A percentile compares a stretch with the other conserved stretches of the same genome.
These are phyloP conservation scores for Ochropleura plecta DNA, from an alignment of 2,888 invertebrate species.

Conservation along the genomic window DNA sequence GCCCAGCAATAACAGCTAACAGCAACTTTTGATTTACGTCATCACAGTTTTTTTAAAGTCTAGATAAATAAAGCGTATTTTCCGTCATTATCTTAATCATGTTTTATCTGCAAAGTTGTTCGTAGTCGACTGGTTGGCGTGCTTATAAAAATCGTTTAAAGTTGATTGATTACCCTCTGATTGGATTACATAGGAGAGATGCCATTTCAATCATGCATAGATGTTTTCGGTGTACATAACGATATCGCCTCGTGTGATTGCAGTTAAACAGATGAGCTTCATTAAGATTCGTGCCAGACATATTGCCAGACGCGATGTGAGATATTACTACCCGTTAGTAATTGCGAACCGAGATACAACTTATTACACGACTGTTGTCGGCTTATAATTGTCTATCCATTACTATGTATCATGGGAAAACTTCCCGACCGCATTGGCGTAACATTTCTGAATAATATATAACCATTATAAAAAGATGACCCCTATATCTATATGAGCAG, in stretches of 20 bases:
- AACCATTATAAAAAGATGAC: background rate
- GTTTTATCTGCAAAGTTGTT: slow-evolving; percentile 40
- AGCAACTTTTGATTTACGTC: slow-evolving; percentile 29
- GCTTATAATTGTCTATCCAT: slow-evolving; percentile 55
- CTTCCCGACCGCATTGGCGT: slow-evolving; percentile 3
- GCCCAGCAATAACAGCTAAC: slow-evolving; percentile 16
- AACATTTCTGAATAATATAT: slow-evolving; percentile 4
- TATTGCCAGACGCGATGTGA: slow-evolving; percentile 54
- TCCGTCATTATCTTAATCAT: slow-evolving; percentile 44
- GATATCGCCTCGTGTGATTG: slow-evolving; percentile 42
- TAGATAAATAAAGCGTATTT: slow-evolving; percentile 31
- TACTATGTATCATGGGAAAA: slow-evolving; percentile 28
- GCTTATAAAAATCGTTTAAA: slow-evolving; percentile 48
- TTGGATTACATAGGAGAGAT: slow-evolving; percentile 47
- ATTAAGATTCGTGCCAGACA: slow-evolving; percentile 63
- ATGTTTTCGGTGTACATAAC: slow-evolving; percentile 50
- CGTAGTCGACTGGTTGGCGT: slow-evolving; percentile 27
- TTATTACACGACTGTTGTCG: slow-evolving; percentile 58
- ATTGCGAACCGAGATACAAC: slow-evolving; percentile 53
- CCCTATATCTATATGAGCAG: background rate
- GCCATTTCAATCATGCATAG: slow-evolving; percentile 42
- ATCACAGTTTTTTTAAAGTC: slow-evolving; percentile 17
- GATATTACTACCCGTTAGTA: slow-evolving; percentile 56
- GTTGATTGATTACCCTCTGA: slow-evolving; percentile 55
- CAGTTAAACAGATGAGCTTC: slow-evolving; percentile 63